Evolutionary conservation across 2,888 invertebrate species (phyloP).

Genomic region (Nebria brevicollis): DNA sequence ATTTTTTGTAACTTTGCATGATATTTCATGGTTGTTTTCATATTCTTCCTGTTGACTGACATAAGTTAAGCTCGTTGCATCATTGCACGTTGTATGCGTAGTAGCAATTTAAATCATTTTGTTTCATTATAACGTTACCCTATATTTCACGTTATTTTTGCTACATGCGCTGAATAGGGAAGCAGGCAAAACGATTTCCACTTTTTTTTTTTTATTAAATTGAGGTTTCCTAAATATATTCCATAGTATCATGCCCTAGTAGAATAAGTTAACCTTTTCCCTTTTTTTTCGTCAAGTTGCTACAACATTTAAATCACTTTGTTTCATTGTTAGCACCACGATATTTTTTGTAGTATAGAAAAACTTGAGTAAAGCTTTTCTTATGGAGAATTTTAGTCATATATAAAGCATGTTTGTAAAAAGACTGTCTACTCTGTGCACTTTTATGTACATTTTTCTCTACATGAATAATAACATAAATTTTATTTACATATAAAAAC

Average conservation of each 20-base stretch:
- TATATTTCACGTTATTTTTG: conserved; percentile 1
- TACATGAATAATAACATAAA: background rate
- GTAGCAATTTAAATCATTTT: background rate
- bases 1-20: background rate
- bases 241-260: background rate
- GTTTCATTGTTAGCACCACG: background rate
- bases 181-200: background rate
- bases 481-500: background rate
- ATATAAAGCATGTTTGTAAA: no score
- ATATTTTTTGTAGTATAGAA: background rate
- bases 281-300: background rate
- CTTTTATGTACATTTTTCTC: background rate
- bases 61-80: background rate
- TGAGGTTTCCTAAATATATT: background rate
- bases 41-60: background rate
- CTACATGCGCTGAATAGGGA: background rate
- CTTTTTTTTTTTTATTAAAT: background rate
- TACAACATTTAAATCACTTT: conserved; percentile 1
- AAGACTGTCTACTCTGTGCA: background rate
- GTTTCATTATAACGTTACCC: conserved; percentile 1
- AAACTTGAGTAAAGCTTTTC: background rate
- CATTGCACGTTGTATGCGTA: background rate
- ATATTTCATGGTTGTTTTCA: background rate
- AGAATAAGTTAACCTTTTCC: background rate
- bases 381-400: no score